Base-by-base conservation (phyloP, 2,888 invertebrate species). In the Gisinianus flammeolus region DNA sequence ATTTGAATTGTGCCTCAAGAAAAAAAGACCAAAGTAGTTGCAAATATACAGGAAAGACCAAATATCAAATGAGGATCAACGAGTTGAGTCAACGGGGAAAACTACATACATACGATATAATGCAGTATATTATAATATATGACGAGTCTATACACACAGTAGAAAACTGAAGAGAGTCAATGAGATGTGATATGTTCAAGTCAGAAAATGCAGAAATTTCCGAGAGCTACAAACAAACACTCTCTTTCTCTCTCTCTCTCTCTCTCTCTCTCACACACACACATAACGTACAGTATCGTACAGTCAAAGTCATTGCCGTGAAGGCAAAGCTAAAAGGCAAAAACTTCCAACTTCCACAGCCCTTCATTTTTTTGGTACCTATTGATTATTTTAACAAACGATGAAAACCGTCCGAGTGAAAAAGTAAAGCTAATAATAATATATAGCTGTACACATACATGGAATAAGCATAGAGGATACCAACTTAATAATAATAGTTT, bases 331-430 rank as follows among this genome's bases (percentile, higher is more conserved):
- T n/a, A n/a, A n/a, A n/a, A n/a, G n/a, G n/a, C n/a, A n/a, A n/a
- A n/a, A n/a, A n/a, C n/a, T n/a, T n/a, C n/a, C n/a, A n/a, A n/a
- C n/a, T n/a, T n/a, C n/a, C n/a, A n/a, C n/a, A 19, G 44, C 12
- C 19, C 44, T 44, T 44, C 3, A 1, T 58, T 58, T n/a, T 24
- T 62, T 62, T 62, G 24, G 16, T 62, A 62, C 28, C 26, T 62
- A 62, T 62, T 62, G 62, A 62, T 62, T 62, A 62, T 62, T 62
- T 26, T 26, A 62, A 62, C 44, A 58, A 62, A 62, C 26, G 62
- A 28, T 24, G 62, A 26, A 62, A 62, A 62, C 24, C 12, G 26
- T 62, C 62, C 24, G 62, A 62, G 62, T 26, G 62, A 62, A 26
- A 62, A 26, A 26, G 62, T 16, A 62, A 26, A 62, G 62, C 62